A percentile compares a stretch with the other conserved stretches of the same genome.
These are phyloP conservation scores for Lamprotornis superbus DNA, from an alignment of 2,113 vertebrate genomes.

Conservation along the genomic window DNA sequence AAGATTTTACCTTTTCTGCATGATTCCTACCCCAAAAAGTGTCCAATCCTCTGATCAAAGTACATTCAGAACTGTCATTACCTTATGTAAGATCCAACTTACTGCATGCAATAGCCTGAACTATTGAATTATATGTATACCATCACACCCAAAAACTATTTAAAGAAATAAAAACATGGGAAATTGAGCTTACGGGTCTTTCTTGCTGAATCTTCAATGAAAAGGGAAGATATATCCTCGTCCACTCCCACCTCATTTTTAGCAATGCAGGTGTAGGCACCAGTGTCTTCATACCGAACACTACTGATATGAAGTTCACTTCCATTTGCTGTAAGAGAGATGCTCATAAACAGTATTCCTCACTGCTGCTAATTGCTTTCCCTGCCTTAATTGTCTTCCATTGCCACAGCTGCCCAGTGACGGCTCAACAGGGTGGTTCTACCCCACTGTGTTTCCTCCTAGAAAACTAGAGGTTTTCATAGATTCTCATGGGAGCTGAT, in stretches of 20 bases:
- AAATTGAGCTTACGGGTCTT: conserved; percentile 87
- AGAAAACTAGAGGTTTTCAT: not conserved
- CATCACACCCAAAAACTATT: not conserved
- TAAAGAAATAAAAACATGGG: not conserved
- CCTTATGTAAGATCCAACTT: not conserved
- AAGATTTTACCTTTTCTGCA: not conserved
- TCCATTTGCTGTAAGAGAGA: conserved; percentile 82
- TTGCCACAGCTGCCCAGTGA: rapidly evolving
- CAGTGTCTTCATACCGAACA: conserved; percentile 94
- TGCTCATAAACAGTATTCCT: not conserved
- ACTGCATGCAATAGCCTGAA: not conserved
- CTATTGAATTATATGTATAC: not conserved
- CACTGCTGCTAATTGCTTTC: not conserved
- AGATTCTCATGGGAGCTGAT: not conserved
- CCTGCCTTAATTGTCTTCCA: not conserved
- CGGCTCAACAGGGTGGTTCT: not conserved
- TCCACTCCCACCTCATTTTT: conserved; percentile 96
- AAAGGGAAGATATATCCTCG: conserved; percentile 95
- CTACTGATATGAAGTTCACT: conserved; percentile 90
- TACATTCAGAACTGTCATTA: not conserved
- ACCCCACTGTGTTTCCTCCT: rapidly evolving
- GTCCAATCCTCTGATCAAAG: not conserved
- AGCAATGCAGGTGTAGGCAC: conserved; percentile 96
- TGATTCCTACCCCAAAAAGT: not conserved
- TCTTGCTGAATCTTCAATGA: conserved; percentile 92